Evolutionary conservation across 1,140 invertebrate species (phyloP).

Genomic region (Aphelenchoides avenae): DNA sequence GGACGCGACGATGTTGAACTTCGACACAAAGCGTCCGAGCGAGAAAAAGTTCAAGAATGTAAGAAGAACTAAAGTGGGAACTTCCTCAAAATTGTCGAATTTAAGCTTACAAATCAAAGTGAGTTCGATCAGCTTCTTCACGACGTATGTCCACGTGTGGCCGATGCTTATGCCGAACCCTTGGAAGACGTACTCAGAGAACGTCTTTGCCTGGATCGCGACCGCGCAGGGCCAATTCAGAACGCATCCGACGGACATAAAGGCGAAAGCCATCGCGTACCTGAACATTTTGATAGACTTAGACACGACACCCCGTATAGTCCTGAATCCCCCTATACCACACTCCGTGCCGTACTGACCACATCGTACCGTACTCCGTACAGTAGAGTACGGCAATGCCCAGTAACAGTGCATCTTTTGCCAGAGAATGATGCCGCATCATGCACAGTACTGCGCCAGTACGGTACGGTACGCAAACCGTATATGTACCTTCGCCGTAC

Average conservation of each 20-base stretch:
- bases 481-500: no score
- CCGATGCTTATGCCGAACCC: slow-evolving; percentile 13
- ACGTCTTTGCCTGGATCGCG: slow-evolving; percentile 37
- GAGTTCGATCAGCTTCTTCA: slow-evolving; percentile 21
- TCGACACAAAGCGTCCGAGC: slow-evolving; percentile 32
- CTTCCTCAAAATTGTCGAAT: neutral
- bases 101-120: neutral
- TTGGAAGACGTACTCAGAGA: slow-evolving; percentile 29
- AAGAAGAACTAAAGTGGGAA: slow-evolving; percentile 14
- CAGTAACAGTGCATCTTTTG: no score
- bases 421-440: no score
- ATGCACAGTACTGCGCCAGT: no score
- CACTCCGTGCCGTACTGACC: no score
- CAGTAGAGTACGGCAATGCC: no score
- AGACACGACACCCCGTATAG: no score
- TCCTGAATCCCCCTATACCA: no score
- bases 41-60: slow-evolving; percentile 48
- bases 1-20: slow-evolving; percentile 50
- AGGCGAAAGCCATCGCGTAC: slow-evolving; percentile 31
- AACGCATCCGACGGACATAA: slow-evolving; percentile 39
- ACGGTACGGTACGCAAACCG: no score
- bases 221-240: slow-evolving; percentile 38
- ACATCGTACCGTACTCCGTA: no score
- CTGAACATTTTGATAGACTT: no score
- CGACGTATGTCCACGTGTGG: neutral